These are phyloP conservation scores for Nyctibius bracteatus DNA, from an alignment of 2,113 vertebrate genomes.

Conservation along the genomic window DNA sequence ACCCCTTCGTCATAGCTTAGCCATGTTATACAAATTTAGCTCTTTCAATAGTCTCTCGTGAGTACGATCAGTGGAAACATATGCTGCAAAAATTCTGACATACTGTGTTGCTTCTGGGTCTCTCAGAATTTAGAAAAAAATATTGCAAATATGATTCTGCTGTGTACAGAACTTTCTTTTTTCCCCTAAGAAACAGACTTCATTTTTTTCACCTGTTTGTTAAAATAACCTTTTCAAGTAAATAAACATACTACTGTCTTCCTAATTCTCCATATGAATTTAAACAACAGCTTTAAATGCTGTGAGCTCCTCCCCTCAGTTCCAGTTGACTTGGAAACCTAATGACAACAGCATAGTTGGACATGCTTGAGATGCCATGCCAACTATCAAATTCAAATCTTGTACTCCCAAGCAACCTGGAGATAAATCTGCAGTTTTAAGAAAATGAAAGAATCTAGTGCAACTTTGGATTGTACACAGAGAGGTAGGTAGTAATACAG, in stretches of 20 bases:
- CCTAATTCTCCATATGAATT: neutral
- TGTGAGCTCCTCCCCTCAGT: neutral
- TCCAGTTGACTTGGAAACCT: neutral
- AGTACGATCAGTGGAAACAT: neutral
- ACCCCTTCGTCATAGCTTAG: neutral
- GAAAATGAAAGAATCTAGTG: neutral
- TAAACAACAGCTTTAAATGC: neutral
- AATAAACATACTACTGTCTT: neutral
- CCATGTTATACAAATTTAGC: neutral
- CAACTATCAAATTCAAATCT: neutral
- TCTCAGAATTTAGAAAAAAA: neutral
- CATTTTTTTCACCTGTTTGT: neutral
- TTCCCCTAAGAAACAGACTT: neutral
- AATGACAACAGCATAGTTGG: neutral
- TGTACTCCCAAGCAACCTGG: neutral
- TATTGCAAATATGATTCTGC: neutral
- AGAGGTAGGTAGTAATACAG: neutral
- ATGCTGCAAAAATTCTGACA: neutral
- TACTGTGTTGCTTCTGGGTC: neutral
- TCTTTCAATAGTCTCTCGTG: neutral
- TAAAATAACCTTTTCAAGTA: neutral
- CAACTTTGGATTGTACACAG: neutral
- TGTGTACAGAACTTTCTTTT: neutral
- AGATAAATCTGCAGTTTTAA: neutral
- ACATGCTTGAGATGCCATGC: neutral